Evolutionary conservation across 2,888 invertebrate genomes (phyloP), one percentile per base, ranked within the genome.

Genomic region (Drosophila macrospina): DNA sequence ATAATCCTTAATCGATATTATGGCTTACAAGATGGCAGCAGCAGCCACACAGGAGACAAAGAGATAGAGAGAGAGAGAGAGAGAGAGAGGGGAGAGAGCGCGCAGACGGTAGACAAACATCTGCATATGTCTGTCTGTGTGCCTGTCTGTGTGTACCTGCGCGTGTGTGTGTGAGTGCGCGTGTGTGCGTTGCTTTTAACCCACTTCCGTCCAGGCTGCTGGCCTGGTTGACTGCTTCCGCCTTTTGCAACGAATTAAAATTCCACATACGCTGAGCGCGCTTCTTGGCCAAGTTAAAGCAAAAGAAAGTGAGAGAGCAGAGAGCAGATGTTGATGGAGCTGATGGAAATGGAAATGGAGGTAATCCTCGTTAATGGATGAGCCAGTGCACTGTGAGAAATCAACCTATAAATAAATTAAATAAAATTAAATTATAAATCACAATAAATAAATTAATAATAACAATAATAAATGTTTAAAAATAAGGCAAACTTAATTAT

Each of bases 1-100:
- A 90, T 91, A 91, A 90, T 90, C 91, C 90, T 89, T 88, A 90
- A 91, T 90, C 91, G 91, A 90, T 90, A 90, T 89, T 82, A 83
- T 82, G 83, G 82, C 89, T 89, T 88, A 81, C 80, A 78, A 78
- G 74, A 69, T 74, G 73, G 66, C 66, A 72, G 69, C 52, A 68
- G 32, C 41, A 57, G 45, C 59, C 50, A 36, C 60, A 63, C 61
- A 55, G 41, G 13, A 20, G 15, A 1, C 7, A 39, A 30, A 6
- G 6, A 15, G 34, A 10, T 6, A 60, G 39, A 24, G 36, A 32
- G 36, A n/a, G 13, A 6, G 44, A 8, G 13, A 26, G 20, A 8
- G 16, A 0, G 5, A 15, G 26, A 6, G 5, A 32, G 56, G 13
- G 20, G 15, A 4, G 36, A 37, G 15, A 15, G 1, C 1, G 20